Percentiles rank a stretch among this genome's conserved stretches.
Conservation (phyloP, 2,797 vertebrate species). For the Acanthiza pusilla region DNA sequence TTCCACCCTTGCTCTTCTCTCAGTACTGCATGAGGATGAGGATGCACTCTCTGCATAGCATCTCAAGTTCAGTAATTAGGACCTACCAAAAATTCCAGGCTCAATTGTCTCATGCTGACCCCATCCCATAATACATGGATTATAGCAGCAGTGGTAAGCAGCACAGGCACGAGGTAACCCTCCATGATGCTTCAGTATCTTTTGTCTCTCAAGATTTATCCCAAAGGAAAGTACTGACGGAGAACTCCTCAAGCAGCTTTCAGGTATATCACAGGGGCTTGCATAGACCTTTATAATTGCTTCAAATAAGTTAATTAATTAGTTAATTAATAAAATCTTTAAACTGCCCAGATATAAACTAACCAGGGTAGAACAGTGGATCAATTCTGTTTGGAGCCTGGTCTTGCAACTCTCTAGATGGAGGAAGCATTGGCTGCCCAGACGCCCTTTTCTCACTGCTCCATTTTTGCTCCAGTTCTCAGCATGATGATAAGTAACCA, state of each 20-base stretch:
- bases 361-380: background rate
- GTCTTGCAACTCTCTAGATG: background rate
- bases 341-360: background rate
- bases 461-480: background rate
- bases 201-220: background rate
- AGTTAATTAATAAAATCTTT: background rate
- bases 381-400: rapidly evolving
- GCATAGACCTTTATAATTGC: background rate
- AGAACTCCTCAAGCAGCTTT: background rate
- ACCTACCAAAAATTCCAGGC: background rate
- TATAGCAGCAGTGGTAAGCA: background rate
- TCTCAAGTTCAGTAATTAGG: background rate
- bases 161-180: background rate
- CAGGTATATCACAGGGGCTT: background rate
- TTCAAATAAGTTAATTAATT: background rate
- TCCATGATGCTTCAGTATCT: background rate
- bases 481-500: too few relatives aligned
- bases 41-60: background rate
- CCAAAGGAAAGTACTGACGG: background rate
- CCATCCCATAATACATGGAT: background rate
- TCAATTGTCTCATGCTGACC: background rate
- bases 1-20: background rate
- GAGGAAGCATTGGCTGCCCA: background rate
- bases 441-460: background rate
- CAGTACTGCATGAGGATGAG: background rate